phyloP scores from a whole-genome alignment of 2,888 invertebrate species.

The Sceliomorpha sp. region DNA sequence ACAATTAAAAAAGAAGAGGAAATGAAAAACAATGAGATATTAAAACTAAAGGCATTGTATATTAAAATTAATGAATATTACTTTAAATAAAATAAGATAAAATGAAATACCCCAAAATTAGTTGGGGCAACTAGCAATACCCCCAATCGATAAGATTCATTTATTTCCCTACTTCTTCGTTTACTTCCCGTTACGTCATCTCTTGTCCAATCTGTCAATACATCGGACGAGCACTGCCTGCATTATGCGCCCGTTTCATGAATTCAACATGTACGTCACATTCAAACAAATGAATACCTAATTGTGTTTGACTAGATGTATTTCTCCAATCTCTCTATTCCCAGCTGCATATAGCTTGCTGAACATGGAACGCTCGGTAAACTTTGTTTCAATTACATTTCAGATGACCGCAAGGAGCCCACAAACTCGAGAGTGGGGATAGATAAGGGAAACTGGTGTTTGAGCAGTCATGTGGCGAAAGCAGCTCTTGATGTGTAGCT shows the following conservation, averaged over 20 bases:
- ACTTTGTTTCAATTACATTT: conserved; percentile 50
- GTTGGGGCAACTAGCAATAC: neutral
- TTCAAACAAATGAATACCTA: conserved; percentile 38
- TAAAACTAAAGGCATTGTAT: too few relatives aligned
- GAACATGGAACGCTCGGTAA: conserved; percentile 20
- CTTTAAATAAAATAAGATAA: neutral
- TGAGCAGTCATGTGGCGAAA: conserved; percentile 76
- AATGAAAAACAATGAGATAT: too few relatives aligned
- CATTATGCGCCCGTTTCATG: conserved; percentile 14
- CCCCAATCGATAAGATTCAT: neutral
- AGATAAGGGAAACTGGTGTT: conserved; percentile 60
- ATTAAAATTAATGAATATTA: too few relatives aligned
- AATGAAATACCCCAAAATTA: too few relatives aligned
- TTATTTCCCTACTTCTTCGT: too few relatives aligned
- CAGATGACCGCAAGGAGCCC: conserved; percentile 71
- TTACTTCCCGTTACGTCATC: too few relatives aligned
- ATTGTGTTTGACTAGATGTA: conserved; percentile 32
- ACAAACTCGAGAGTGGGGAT: conserved; percentile 69
- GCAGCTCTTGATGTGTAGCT: conserved; percentile 75
- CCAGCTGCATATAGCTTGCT: conserved; percentile 24
- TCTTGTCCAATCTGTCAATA: too few relatives aligned
- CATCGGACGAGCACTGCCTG: too few relatives aligned
- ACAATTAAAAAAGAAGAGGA: too few relatives aligned
- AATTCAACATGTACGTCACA: conserved; percentile 28
- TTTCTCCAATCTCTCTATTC: conserved; percentile 25